These are phyloP conservation scores for Sebastolobus alascanus DNA, from an alignment of 2,797 vertebrate genomes.

Conservation along the genomic window DNA sequence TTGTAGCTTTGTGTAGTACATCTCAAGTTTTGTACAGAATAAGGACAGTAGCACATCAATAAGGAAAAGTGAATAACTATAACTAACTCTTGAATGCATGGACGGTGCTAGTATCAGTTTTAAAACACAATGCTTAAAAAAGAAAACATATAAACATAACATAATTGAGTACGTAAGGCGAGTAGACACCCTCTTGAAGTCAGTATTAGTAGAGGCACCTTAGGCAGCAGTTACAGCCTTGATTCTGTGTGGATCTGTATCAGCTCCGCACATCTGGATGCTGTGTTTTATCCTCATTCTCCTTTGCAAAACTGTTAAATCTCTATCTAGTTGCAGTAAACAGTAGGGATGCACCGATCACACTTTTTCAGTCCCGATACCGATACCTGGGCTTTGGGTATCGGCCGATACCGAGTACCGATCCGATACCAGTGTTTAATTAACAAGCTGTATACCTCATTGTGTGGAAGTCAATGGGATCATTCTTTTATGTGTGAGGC, in stretches of 20 bases:
- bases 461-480: no score
- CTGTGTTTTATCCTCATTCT: constrained; percentile 11
- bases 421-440: no score
- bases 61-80: background rate
- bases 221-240: no score
- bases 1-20: no score
- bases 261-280: constrained; percentile 3
- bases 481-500: no score
- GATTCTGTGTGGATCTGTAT: background rate
- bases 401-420: no score
- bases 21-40: background rate
- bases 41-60: background rate
- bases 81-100: background rate
- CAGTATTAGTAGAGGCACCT: background rate
- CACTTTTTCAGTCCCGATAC: no score
- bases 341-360: background rate
- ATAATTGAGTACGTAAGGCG: background rate
- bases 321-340: constrained; percentile 6
- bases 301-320: background rate
- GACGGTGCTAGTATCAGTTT: background rate
- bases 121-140: background rate
- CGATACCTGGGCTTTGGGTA: no score
- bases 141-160: background rate
- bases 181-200: background rate
- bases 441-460: no score